Evolutionary conservation across 2,888 invertebrate species (phyloP).

Genomic region (Acleris cristana): DNA sequence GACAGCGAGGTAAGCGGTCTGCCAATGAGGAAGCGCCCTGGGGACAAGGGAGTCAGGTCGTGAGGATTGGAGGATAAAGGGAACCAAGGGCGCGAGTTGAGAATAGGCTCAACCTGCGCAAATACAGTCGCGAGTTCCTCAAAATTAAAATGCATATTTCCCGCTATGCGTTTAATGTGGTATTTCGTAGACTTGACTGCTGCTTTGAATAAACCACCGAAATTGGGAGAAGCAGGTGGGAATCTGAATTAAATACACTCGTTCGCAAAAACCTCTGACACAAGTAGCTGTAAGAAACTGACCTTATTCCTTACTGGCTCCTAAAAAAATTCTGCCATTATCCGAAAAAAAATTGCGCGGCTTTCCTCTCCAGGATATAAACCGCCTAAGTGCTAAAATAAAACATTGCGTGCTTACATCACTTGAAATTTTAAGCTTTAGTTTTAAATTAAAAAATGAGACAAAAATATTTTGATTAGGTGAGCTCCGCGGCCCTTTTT

Average conservation of each 20-base stretch:
- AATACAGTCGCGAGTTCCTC: constrained; percentile 40
- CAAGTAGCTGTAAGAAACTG: constrained; percentile 24
- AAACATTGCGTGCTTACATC: constrained; percentile 30
- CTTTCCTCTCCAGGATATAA: constrained; percentile 41
- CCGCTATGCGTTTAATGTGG: constrained; percentile 31
- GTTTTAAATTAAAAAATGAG: constrained; percentile 37
- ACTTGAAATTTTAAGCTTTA: constrained; percentile 33
- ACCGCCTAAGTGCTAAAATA: constrained; percentile 34
- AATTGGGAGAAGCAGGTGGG: constrained; percentile 34
- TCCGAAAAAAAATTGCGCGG: too few species aligned
- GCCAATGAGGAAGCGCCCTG: constrained; percentile 41
- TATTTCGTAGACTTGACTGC: constrained; percentile 34
- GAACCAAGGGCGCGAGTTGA: constrained; percentile 41
- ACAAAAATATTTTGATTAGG: constrained; percentile 38
- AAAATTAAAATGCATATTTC: constrained; percentile 31
- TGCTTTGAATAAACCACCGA: constrained; percentile 34
- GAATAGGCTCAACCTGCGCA: constrained; percentile 40
- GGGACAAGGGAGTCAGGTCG: constrained; percentile 38
- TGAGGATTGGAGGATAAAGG: constrained; percentile 38
- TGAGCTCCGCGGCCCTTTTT: constrained; percentile 33
- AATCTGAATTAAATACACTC: constrained; percentile 39
- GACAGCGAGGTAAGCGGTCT: constrained; percentile 37
- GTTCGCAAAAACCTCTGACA: constrained; percentile 22
- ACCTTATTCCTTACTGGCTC: constrained; percentile 40
- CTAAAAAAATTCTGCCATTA: too few species aligned